Evolutionary conservation across 2,797 vertebrate genomes (phyloP), one percentile per base, ranked within the genome.

Genomic region (Diceros bicornis): DNA sequence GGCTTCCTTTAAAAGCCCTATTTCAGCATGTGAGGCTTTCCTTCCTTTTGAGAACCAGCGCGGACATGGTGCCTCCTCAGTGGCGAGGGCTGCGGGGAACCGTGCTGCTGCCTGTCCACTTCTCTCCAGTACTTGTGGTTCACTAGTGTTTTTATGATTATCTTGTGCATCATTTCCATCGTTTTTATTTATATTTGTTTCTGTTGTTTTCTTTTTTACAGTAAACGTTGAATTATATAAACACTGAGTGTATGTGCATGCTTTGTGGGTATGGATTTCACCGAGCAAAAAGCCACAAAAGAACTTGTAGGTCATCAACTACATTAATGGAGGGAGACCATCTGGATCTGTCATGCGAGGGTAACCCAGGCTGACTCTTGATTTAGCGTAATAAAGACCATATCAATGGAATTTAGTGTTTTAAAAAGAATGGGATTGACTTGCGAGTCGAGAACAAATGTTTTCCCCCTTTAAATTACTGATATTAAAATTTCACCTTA

Each of bases 171-270:
- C 27, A 4, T 92, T 91, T 92, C 71, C 37, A 4, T 81, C 77
- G 29, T 75, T 55, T 57, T 34, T 44, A 25, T 74, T 94, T 57
- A 78, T 89, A 78, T 89, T 84, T 95, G 41, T 14, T 92, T 91
- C 57, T 92, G 34, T 57, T 91, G 23, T 55, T 62, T 68, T 37
- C 37, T 64, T 72, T 90, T 95, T 91, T 82, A 91, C 10, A 91
- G 44, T 96, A 96, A 96, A 97, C 29, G 62, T 66, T 50, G 55
- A 84, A 23, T 84, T 87, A 59, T 17, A 29, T 59, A 44, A 72
- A 59, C 41, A 32, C 16, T 14, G n/a, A 79, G 21, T 64, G 2
- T 14, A 16, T 11, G 4, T 64, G 52, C 9, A 0, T 62, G 71
- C 29, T 89, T 83, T 62, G n/a, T 89, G 47, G 16, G 9, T 59